These are phyloP conservation scores for Ciconia stormi DNA, from an alignment of 2,113 vertebrate species.

Conservation along the genomic window DNA sequence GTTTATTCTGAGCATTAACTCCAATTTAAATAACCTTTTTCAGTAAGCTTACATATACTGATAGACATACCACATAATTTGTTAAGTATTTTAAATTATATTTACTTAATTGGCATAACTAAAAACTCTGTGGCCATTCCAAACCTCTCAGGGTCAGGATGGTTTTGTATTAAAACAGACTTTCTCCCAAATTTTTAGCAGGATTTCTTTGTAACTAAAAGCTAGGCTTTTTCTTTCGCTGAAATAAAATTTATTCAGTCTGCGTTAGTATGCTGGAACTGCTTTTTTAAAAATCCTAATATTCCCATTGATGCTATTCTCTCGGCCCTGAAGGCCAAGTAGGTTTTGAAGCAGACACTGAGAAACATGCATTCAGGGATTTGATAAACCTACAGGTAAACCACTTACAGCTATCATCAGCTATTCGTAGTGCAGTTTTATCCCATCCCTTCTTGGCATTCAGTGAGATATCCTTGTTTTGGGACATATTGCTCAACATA, in stretches of 20 bases:
- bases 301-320: not conserved
- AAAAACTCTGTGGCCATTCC: not conserved
- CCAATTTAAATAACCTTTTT: not conserved
- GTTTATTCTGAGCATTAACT: not conserved
- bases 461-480: not conserved
- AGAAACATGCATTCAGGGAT: not conserved
- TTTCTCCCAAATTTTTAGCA: not conserved
- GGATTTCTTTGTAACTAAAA: not conserved
- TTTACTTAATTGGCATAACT: not conserved
- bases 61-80: not conserved
- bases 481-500: not conserved
- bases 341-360: not conserved
- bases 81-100: not conserved
- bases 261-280: not conserved
- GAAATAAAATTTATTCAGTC: not conserved
- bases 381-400: not conserved
- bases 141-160: not conserved
- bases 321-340: not conserved
- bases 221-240: not conserved
- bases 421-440: not conserved
- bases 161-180: not conserved
- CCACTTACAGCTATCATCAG: not conserved
- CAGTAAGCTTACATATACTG: not conserved
- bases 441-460: not conserved
- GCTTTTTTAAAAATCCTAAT: not conserved